Evolutionary conservation across 1,140 invertebrate genomes (phyloP).

Genomic region (Oedothorax gibbosus): DNA sequence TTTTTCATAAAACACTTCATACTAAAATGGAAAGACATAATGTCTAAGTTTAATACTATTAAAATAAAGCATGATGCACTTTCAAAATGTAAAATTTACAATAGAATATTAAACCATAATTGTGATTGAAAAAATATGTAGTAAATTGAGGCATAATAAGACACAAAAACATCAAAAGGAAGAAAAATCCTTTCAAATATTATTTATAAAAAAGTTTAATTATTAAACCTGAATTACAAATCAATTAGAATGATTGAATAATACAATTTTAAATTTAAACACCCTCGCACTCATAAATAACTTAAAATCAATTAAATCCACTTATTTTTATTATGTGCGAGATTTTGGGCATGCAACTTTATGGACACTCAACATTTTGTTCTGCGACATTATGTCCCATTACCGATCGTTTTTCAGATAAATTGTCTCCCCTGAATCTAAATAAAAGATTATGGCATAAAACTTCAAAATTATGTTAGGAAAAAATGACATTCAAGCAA

Average conservation of each 20-base stretch:
- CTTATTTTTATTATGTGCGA: background rate
- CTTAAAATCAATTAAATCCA: background rate
- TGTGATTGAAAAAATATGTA: background rate
- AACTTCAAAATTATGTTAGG: no score
- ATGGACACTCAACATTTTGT: no score
- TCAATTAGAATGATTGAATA: background rate
- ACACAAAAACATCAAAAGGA: background rate
- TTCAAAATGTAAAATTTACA: no score
- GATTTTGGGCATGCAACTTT: no score
- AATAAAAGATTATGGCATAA: no score
- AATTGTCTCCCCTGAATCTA: no score
- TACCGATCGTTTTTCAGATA: no score
- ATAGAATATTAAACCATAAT: no score
- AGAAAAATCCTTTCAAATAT: no score
- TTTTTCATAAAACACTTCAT: constrained; percentile 46
- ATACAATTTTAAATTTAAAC: background rate
- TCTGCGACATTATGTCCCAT: no score
- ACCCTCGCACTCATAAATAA: background rate
- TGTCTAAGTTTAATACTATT: background rate
- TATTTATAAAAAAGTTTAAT: background rate
- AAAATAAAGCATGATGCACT: no score
- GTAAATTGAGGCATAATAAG: background rate
- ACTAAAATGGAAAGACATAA: constrained; percentile 8
- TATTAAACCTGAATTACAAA: background rate
- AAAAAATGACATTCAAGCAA: no score